Base-by-base conservation (phyloP, 2,888 invertebrate species). In the Podotricha telesiphe region DNA sequence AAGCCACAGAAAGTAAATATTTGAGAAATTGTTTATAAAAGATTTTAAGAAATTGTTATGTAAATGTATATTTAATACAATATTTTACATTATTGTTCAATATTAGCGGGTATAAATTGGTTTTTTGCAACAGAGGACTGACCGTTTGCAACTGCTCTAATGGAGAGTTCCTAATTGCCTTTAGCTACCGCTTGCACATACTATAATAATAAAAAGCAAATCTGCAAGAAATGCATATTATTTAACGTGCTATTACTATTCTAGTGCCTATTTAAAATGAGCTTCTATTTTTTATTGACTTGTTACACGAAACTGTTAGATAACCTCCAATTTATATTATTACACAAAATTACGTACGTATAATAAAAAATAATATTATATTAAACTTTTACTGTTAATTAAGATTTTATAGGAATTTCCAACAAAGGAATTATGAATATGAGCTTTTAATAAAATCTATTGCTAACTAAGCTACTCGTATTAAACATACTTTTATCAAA, bases 81-180 rank as follows among this genome's bases (percentile, higher is more conserved):
- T 28, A 28, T 28, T 28, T 28, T n/a, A 22, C 2, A 28, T n/a
- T 53, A 53, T 28, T 34, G n/a, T 34, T n/a, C 28, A 58, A 42
- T 7, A 59, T 42, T 5, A 58, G n/a, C 42, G n/a, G 20, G 20
- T 59, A 45, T 3, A 37, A 11, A 45, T 59, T 48, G 37, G 34
- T 62, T 62, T 62, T 48, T 48, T 48, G 62, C 48, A 62, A 62
- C 48, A 62, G 47, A 19, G 47, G 48, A 48, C 34, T 48, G 48
- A 34, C 45, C 48, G 13, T 11, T 59, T 28, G 48, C 34, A 13
- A 3, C 17, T 47, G 19, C 8, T 19, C 48, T 62, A 34, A 48
- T 62, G 47, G 48, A 34, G 45, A 28, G 47, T 28, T 48, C 28
- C 19, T 34, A 17, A 48, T 17, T 62, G 15, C 22, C 28, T 28